Percentiles rank a stretch among this genome's conserved stretches.
phyloP scores from a whole-genome alignment of 2,797 vertebrate genomes.

The Notolabrus celidotus region DNA sequence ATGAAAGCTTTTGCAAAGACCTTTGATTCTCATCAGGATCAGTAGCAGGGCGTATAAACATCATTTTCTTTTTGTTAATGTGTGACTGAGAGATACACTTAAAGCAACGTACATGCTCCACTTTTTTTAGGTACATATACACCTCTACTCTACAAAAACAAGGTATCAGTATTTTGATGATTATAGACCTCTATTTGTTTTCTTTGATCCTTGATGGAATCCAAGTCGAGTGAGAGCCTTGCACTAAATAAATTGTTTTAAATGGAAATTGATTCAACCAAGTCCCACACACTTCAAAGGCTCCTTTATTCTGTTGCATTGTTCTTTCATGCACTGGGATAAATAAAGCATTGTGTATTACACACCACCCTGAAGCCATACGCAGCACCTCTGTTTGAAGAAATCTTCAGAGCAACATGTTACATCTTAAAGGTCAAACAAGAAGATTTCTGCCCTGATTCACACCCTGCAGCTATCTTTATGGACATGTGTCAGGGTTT shows the following conservation, averaged over 20 bases:
- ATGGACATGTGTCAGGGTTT: slow-evolving; percentile 34
- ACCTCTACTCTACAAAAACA: background rate
- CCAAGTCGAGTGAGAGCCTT: slow-evolving; percentile 10
- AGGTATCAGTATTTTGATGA: slow-evolving; percentile 2
- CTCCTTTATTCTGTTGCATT: slow-evolving; percentile 14
- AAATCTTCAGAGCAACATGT: slow-evolving; percentile 32
- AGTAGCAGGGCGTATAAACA: too few relatives aligned
- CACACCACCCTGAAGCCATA: background rate
- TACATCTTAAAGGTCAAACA: slow-evolving; percentile 46
- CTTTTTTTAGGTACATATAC: background rate
- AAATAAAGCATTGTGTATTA: slow-evolving; percentile 28
- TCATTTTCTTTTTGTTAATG: too few relatives aligned
- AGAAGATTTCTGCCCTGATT: slow-evolving; percentile 30
- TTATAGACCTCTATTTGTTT: slow-evolving; percentile 25
- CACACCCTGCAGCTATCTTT: slow-evolving; percentile 19
- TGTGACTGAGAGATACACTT: background rate
- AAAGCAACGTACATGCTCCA: background rate
- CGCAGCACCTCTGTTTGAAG: slow-evolving; percentile 36
- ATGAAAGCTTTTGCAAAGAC: too few relatives aligned
- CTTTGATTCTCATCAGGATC: too few relatives aligned
- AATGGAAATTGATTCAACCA: slow-evolving; percentile 40
- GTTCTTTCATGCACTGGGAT: slow-evolving; percentile 17
- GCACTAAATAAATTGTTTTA: slow-evolving; percentile 47
- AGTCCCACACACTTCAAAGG: slow-evolving; percentile 44
- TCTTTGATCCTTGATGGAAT: slow-evolving; percentile 36